Evolutionary conservation across 2,797 vertebrate genomes (phyloP).

Genomic region (Gymnoscopelus braueri): DNA sequence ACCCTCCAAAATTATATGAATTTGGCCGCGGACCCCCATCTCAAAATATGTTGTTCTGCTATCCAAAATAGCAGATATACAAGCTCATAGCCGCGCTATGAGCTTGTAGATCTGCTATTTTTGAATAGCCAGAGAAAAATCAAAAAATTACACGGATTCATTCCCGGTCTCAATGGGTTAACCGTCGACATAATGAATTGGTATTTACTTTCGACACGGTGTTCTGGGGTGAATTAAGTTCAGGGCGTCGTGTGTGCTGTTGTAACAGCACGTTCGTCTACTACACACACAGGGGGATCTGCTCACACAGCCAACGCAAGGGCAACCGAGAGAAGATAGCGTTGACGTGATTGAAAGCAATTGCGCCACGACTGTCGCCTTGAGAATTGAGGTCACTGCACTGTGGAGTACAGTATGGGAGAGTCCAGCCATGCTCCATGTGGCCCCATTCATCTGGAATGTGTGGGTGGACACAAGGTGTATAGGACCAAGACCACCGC

Average conservation of each 20-base stretch:
- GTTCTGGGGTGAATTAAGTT: slow-evolving; percentile 30
- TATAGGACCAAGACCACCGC: slow-evolving; percentile 74
- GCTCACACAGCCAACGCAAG: not conserved
- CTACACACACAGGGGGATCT: no score
- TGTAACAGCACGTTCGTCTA: not conserved
- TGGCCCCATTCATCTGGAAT: slow-evolving; percentile 54
- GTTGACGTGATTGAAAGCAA: slow-evolving; percentile 51
- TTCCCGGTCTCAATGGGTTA: not conserved
- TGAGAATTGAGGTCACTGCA: slow-evolving; percentile 60
- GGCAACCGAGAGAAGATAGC: slow-evolving; percentile 31
- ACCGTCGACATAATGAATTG: slow-evolving; percentile 1
- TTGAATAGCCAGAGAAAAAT: no score
- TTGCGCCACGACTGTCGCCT: slow-evolving; percentile 60
- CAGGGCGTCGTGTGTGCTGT: slow-evolving; percentile 20
- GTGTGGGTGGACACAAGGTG: slow-evolving; percentile 73
- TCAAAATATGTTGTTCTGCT: no score
- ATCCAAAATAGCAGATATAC: no score
- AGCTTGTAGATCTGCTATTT: no score
- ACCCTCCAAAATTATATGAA: no score
- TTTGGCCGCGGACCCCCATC: no score
- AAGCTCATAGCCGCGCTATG: no score
- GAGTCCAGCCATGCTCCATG: slow-evolving; percentile 63
- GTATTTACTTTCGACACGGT: not conserved
- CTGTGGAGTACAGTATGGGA: slow-evolving; percentile 54
- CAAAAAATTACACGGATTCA: no score